Evolutionary conservation across 2,888 invertebrate genomes (phyloP).

Genomic region (Diplazon laetatorius): DNA sequence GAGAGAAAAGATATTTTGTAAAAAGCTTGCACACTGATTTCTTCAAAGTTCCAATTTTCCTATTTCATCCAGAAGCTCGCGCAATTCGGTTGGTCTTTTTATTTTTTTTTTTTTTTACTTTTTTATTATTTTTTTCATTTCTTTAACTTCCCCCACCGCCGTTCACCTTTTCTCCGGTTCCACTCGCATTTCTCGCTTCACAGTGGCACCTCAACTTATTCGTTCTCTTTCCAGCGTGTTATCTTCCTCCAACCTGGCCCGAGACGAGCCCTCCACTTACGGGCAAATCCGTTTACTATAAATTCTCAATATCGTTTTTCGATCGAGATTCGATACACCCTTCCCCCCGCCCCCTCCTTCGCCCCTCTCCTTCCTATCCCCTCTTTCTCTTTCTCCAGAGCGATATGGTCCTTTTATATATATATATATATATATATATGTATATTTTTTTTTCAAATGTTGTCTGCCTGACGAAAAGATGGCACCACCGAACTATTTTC

Average conservation of each 20-base stretch:
- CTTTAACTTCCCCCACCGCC: no score
- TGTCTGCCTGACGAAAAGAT: no score
- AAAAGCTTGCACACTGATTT: constrained; percentile 57
- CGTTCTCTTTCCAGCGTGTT: constrained; percentile 13
- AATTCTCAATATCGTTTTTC: constrained; percentile 61
- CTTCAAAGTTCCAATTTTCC: constrained; percentile 62
- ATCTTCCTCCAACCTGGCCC: not conserved
- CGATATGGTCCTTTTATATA: no score
- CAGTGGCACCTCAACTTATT: constrained; percentile 13
- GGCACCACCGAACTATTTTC: no score
- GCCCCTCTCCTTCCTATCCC: no score
- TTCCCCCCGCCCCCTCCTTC: not conserved
- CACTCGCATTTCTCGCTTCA: constrained; percentile 34
- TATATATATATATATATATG: no score
- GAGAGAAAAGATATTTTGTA: constrained; percentile 49
- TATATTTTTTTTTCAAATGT: no score
- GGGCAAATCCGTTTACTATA: constrained; percentile 59
- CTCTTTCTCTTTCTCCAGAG: no score
- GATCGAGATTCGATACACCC: constrained; percentile 51
- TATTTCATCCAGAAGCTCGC: constrained; percentile 36
- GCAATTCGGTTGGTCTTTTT: constrained; percentile 16
- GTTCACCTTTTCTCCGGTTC: not conserved
- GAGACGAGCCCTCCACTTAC: constrained; percentile 48
- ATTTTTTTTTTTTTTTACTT: constrained; percentile 24
- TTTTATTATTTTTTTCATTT: no score